These are phyloP conservation scores for Xyrichtys novacula DNA, from an alignment of 2,797 vertebrate genomes.

Conservation along the genomic window DNA sequence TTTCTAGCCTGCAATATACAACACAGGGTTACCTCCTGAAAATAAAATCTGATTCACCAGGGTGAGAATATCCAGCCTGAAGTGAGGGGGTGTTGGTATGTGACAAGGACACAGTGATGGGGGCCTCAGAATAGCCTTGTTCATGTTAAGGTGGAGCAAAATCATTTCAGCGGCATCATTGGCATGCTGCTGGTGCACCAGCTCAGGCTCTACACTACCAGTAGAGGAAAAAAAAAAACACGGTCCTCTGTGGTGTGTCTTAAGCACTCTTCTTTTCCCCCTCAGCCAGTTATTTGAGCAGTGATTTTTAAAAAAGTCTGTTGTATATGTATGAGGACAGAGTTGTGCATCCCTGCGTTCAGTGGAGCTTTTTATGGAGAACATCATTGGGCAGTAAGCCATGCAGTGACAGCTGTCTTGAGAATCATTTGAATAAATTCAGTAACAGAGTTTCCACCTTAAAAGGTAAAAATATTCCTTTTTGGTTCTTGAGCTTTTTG, in stretches of 20 bases:
- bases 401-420: constrained; percentile 74
- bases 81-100: constrained; percentile 19
- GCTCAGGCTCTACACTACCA: constrained; percentile 19
- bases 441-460: constrained; percentile 61
- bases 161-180: constrained; percentile 46
- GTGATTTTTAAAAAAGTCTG: constrained; percentile 44
- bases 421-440: constrained; percentile 71
- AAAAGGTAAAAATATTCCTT: constrained; percentile 52
- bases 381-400: constrained; percentile 70
- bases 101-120: constrained; percentile 62
- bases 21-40: constrained; percentile 53
- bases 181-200: constrained; percentile 39
- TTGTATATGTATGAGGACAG: constrained; percentile 67
- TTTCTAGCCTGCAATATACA: constrained; percentile 54
- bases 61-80: constrained; percentile 48
- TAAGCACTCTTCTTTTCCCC: constrained; percentile 25
- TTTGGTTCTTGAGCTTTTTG: constrained; percentile 20
- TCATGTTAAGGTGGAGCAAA: constrained; percentile 52
- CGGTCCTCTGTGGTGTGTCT: constrained; percentile 24
- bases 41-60: constrained; percentile 66
- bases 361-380: constrained; percentile 68
- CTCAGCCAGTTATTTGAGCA: constrained; percentile 52
- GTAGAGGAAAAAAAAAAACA: constrained; percentile 22
- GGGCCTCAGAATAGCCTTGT: constrained; percentile 54
- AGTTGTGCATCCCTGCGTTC: constrained; percentile 53